A percentile compares a stretch with the other conserved stretches of the same genome.
phyloP scores from a whole-genome alignment of 1,140 invertebrate genomes.

The Thalassaphorura encarpata region DNA sequence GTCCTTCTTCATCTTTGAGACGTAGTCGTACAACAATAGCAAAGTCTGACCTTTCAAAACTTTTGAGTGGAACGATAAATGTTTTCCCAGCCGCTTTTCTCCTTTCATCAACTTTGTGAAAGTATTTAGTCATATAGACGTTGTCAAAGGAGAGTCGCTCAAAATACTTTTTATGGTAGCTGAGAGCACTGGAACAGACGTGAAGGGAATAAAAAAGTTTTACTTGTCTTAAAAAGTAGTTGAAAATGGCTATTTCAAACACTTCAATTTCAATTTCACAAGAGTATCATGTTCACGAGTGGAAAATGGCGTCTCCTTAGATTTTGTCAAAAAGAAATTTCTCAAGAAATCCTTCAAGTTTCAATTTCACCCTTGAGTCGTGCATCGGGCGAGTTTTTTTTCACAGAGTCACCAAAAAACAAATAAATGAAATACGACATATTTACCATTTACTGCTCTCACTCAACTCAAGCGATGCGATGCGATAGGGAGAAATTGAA shows the following conservation, averaged over 20 bases:
- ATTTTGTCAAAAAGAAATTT: too few relatives aligned
- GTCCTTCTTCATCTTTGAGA: slow-evolving; percentile 13
- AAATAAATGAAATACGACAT: too few relatives aligned
- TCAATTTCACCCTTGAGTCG: too few relatives aligned
- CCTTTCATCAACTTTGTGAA: slow-evolving; percentile 19
- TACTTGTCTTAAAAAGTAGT: neutral
- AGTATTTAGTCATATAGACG: slow-evolving; percentile 23
- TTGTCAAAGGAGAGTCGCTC: slow-evolving; percentile 24
- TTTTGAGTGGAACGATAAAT: slow-evolving; percentile 22
- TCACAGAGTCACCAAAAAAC: too few relatives aligned
- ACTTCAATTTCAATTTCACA: neutral
- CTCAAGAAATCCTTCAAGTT: too few relatives aligned
- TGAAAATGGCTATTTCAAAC: neutral
- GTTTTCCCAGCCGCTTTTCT: slow-evolving; percentile 1
- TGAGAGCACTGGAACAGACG: slow-evolving; percentile 16
- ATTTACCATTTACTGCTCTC: too few relatives aligned
- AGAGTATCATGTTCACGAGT: too few relatives aligned
- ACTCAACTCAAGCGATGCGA: too few relatives aligned
- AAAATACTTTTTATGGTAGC: slow-evolving; percentile 27
- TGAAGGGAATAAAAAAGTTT: neutral
- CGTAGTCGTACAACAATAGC: slow-evolving; percentile 9
- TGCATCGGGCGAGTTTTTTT: too few relatives aligned
- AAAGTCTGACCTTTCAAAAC: slow-evolving; percentile 15
- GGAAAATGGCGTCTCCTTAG: too few relatives aligned
- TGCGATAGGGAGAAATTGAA: too few relatives aligned